These are phyloP conservation scores for Oostethus manadensis DNA, from an alignment of 2,113 vertebrate species.

Conservation along the genomic window DNA sequence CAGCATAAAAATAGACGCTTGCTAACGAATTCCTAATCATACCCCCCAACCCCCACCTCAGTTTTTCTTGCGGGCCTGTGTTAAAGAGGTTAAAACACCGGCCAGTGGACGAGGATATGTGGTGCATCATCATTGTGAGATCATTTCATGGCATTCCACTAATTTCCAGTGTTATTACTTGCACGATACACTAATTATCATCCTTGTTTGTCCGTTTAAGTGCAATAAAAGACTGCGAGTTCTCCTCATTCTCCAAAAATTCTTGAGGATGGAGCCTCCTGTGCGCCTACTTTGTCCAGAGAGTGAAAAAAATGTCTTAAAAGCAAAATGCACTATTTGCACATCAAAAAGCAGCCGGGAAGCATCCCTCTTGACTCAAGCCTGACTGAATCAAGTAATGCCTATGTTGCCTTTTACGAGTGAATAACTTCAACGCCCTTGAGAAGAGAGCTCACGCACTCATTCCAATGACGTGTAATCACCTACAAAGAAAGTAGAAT, in stretches of 20 bases:
- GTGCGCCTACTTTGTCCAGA: conserved; percentile 32
- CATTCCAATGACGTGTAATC: conserved; percentile 45
- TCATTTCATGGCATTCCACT: conserved; percentile 66
- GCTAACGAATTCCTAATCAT: conserved; percentile 79
- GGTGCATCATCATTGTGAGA: conserved; percentile 63
- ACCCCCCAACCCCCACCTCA: conserved; percentile 61
- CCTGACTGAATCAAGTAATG: conserved; percentile 35
- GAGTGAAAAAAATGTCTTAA: conserved; percentile 39
- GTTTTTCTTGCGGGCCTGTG: conserved; percentile 69
- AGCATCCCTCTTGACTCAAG: conserved; percentile 43
- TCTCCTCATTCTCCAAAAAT: conserved; percentile 14
- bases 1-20: conserved; percentile 78
- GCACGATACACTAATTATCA: conserved; percentile 52
- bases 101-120: conserved; percentile 68
- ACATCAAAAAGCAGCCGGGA: conserved; percentile 25
- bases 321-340: conserved; percentile 38
- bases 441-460: conserved; percentile 40
- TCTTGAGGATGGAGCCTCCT: conserved; percentile 23
- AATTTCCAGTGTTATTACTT: conserved; percentile 58
- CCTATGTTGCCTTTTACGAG: conserved; percentile 40
- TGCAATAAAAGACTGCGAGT: conserved; percentile 39
- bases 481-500: conserved; percentile 37
- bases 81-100: conserved; percentile 73
- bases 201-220: conserved; percentile 46
- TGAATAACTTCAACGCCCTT: conserved; percentile 47